These are phyloP conservation scores for Microctenopoma stevenorrisi DNA, from an alignment of 2,797 vertebrate genomes.

Conservation along the genomic window DNA sequence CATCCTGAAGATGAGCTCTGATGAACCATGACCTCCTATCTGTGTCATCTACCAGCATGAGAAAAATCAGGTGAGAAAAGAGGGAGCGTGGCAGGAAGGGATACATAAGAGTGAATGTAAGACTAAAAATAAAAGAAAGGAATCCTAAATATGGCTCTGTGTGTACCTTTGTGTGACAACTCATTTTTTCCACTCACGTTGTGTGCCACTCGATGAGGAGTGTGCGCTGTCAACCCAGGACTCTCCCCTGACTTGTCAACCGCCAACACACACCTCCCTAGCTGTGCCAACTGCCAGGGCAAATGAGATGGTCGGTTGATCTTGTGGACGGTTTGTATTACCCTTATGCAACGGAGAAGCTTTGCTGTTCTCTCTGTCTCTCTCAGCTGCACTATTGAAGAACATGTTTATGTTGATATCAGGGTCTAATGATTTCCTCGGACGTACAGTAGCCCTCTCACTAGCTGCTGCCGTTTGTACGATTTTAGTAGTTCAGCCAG, in stretches of 20 bases:
- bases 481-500: slow-evolving; percentile 28
- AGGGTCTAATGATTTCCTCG: slow-evolving; percentile 48
- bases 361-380: slow-evolving; percentile 49
- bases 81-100: not conserved
- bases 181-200: slow-evolving; percentile 54
- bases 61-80: slow-evolving; percentile 32
- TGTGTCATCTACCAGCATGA: slow-evolving; percentile 76
- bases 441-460: slow-evolving; percentile 21
- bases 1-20: slow-evolving; percentile 52
- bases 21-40: slow-evolving; percentile 62
- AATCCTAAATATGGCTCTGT: not conserved
- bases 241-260: slow-evolving; percentile 60
- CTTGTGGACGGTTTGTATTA: slow-evolving; percentile 60
- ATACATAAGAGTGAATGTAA: not conserved
- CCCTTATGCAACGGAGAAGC: slow-evolving; percentile 54
- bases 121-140: not conserved
- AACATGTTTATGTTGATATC: slow-evolving; percentile 72
- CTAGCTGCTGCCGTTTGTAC: slow-evolving; percentile 29
- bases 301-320: slow-evolving; percentile 71
- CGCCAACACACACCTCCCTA: slow-evolving; percentile 56
- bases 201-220: slow-evolving; percentile 56
- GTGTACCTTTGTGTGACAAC: slow-evolving; percentile 28
- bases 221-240: slow-evolving; percentile 54
- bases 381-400: slow-evolving; percentile 62
- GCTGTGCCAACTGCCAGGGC: slow-evolving; percentile 66